phyloP scores from a whole-genome alignment of 53 echinoderm and acorn worm species.

The Holothuria leucospilota region DNA sequence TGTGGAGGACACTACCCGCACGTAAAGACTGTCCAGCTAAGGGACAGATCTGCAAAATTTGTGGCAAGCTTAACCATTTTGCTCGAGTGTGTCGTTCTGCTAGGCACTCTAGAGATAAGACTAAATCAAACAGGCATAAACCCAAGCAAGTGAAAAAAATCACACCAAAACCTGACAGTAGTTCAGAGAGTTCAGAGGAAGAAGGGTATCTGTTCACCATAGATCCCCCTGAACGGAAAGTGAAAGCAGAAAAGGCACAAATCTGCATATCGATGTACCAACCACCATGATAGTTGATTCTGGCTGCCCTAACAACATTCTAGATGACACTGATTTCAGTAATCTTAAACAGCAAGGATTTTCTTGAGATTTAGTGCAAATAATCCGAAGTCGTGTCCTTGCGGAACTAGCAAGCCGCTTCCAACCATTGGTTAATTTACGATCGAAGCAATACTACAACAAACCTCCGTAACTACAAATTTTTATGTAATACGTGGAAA shows the following conservation, averaged over 20 bases:
- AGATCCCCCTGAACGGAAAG: neutral
- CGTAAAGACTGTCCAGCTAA: constrained; percentile 53
- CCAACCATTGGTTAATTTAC: no score
- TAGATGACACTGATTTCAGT: no score
- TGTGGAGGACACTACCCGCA: constrained; percentile 68
- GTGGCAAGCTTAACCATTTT: constrained; percentile 58
- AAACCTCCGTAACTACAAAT: neutral
- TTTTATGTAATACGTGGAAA: constrained; percentile 30
- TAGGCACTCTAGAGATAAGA: neutral
- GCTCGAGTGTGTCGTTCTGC: constrained; percentile 39
- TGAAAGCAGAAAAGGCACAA: neutral
- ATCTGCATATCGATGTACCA: neutral
- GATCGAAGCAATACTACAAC: neutral
- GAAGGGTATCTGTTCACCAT: no score
- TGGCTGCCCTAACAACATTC: no score
- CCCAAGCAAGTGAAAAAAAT: no score
- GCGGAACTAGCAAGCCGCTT: no score
- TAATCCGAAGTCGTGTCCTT: no score
- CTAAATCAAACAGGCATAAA: no score
- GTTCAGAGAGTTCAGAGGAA: no score
- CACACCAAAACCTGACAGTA: no score
- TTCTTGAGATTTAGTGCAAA: no score
- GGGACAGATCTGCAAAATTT: constrained; percentile 61
- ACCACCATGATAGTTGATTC: constrained; percentile 26
- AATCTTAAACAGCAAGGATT: no score